Evolutionary conservation across 2,797 vertebrate species (phyloP).

Genomic region (Karalla daura): DNA sequence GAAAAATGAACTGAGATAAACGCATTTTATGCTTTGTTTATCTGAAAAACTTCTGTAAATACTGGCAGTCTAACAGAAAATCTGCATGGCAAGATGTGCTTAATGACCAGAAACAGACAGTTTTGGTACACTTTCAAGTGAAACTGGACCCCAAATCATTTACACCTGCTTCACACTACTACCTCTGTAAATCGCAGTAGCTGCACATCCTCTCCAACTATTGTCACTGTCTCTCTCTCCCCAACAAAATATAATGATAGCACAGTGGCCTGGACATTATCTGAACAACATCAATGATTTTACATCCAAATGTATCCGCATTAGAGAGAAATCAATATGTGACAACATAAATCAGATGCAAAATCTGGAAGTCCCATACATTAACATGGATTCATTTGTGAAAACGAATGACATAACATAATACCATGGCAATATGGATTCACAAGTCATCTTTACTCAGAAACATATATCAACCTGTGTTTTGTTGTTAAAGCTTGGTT

Average conservation of each 20-base stretch:
- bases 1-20: background rate
- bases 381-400: too few species aligned
- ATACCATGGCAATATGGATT: too few species aligned
- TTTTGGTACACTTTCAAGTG: conserved; percentile 9
- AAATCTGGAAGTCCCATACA: too few species aligned
- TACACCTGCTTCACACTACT: conserved; percentile 11
- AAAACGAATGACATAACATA: too few species aligned
- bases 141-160: conserved; percentile 16
- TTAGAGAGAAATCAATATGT: too few species aligned
- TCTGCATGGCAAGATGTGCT: conserved; percentile 9
- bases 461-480: too few species aligned
- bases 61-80: background rate
- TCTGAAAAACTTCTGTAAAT: background rate
- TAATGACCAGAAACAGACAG: conserved; percentile 11
- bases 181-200: conserved; percentile 23
- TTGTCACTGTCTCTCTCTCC: background rate
- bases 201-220: background rate
- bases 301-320: background rate
- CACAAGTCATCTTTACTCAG: too few species aligned
- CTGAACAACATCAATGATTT: background rate
- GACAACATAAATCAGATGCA: background rate
- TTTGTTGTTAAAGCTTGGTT: too few species aligned
- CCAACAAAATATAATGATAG: background rate
- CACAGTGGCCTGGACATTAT: background rate
- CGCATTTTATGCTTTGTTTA: conserved; percentile 6